Conservation (phyloP, 2,797 vertebrate species). For the Notamacropus eugenii region DNA sequence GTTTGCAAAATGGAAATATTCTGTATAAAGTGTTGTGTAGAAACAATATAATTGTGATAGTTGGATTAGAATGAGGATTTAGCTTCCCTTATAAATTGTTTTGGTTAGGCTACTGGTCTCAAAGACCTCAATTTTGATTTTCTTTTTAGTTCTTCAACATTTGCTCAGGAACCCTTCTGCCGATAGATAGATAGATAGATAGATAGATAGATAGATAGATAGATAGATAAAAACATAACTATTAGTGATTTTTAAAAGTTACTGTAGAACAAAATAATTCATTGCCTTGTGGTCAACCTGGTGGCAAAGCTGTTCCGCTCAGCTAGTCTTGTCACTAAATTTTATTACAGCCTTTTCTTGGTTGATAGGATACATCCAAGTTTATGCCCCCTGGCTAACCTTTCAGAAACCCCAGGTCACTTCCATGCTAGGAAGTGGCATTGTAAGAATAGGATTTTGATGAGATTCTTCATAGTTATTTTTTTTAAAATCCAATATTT, state of each 20-base stretch:
- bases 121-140: constrained; percentile 20
- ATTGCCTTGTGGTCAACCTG: not conserved
- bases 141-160: not conserved
- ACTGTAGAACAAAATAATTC: not conserved
- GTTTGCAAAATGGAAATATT: not conserved
- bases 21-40: not conserved
- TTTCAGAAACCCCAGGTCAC: not conserved
- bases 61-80: not conserved
- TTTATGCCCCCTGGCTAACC: not conserved
- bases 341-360: not conserved
- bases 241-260: not conserved
- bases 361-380: not conserved
- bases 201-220: not conserved
- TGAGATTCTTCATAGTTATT: not conserved
- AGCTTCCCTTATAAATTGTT: not conserved
- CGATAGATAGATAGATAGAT: not conserved
- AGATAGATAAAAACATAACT: not conserved
- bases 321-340: not conserved
- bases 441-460: not conserved
- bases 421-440: not conserved
- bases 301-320: not conserved
- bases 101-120: not conserved
- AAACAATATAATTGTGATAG: not conserved
- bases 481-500: not conserved
- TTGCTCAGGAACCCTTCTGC: not conserved